phyloP scores from a whole-genome alignment of 2,113 vertebrate species.

The Charina bottae region DNA sequence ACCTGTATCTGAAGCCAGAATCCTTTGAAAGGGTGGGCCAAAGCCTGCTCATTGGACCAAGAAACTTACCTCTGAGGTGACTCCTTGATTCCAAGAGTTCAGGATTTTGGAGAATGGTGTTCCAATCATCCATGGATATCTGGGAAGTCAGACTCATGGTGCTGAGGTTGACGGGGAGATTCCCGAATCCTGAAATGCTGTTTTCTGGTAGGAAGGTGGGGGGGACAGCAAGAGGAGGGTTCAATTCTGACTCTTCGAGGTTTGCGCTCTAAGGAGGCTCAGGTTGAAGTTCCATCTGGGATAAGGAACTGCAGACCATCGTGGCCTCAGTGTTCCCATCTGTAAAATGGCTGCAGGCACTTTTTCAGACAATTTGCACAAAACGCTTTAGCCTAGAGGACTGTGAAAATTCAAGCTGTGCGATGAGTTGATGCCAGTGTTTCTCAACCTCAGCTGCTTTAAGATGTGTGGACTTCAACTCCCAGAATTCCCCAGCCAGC shows the following conservation, averaged over 20 bases:
- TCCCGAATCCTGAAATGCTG: fast-evolving
- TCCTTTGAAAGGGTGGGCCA: background rate
- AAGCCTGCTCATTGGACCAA: background rate
- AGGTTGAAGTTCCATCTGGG: too few species aligned
- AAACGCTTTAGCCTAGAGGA: too few species aligned
- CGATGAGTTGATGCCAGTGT: too few species aligned
- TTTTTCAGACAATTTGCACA: too few species aligned
- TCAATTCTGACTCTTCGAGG: background rate
- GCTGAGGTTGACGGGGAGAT: background rate
- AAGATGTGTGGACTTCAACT: too few species aligned
- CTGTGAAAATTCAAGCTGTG: too few species aligned
- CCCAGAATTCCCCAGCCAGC: too few species aligned
- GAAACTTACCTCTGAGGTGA: background rate
- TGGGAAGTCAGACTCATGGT: slow-evolving; percentile 29
- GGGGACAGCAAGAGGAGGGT: background rate
- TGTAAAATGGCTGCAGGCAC: too few species aligned
- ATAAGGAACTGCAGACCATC: too few species aligned
- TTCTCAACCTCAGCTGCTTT: too few species aligned
- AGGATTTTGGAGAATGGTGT: background rate
- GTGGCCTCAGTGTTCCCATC: too few species aligned
- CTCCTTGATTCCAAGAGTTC: background rate
- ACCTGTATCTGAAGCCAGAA: background rate
- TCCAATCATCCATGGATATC: slow-evolving; percentile 11
- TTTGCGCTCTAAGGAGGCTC: background rate
- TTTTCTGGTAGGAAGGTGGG: background rate